These are phyloP conservation scores for Eupithecia inturbata DNA, from an alignment of 2,888 invertebrate genomes.

Conservation along the genomic window DNA sequence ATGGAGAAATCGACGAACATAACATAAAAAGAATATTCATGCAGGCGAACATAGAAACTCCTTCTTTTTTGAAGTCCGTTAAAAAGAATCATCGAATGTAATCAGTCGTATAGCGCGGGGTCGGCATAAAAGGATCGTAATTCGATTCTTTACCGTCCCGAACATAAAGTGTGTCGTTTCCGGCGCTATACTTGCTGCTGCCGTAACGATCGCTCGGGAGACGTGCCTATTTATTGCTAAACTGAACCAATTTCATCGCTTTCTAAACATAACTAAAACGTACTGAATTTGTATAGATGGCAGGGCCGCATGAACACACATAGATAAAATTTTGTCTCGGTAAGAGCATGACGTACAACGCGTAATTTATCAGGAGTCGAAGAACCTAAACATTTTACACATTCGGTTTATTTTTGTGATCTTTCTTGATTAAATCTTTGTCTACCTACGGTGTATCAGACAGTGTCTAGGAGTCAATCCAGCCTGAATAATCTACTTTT, in stretches of 20 bases:
- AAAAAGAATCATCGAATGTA: constrained; percentile 16
- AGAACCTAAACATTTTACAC: neutral
- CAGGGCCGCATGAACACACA: neutral
- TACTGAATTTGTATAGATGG: neutral
- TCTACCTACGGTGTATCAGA: too few relatives aligned
- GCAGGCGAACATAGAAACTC: too few relatives aligned
- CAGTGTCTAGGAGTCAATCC: neutral
- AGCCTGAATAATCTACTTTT: neutral
- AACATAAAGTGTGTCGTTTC: constrained; percentile 37
- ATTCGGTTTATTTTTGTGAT: neutral
- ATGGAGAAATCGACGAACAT: neutral
- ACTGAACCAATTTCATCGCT: constrained; percentile 33
- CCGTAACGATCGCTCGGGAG: constrained; percentile 28
- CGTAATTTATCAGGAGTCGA: neutral
- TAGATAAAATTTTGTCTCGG: neutral
- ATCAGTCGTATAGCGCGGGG: constrained; percentile 14
- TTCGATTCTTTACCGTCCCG: constrained; percentile 33
- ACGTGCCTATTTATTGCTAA: constrained; percentile 38
- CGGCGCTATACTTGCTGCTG: constrained; percentile 19
- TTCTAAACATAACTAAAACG: constrained; percentile 25
- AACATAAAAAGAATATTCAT: too few relatives aligned
- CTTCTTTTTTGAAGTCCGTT: too few relatives aligned
- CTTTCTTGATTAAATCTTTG: neutral
- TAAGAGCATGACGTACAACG: neutral
- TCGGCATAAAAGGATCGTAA: constrained; percentile 32